phyloP scores from a whole-genome alignment of 92 coral and sea anemone species.

The Porites cylindrica region DNA sequence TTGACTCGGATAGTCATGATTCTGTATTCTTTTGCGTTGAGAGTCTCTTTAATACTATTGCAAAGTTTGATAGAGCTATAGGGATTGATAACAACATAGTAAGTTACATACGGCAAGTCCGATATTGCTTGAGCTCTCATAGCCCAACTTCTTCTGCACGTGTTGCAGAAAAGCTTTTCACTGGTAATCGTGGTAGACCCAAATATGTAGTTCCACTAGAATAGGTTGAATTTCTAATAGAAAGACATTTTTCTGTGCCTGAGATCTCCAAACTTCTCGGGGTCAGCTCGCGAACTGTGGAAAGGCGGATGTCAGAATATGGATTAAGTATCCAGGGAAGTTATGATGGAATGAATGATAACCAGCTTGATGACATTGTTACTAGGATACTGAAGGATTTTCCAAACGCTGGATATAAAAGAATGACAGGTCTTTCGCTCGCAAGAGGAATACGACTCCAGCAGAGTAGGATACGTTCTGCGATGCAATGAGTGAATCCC shows the following conservation, averaged over 20 bases:
- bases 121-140: conserved; percentile 13
- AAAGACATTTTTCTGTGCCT: conserved; percentile 21
- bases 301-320: conserved; percentile 44
- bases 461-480: conserved; percentile 33
- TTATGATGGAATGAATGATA: conserved; percentile 26
- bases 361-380: conserved; percentile 20
- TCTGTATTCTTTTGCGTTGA: too few species aligned
- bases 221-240: conserved; percentile 50
- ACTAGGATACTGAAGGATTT: conserved; percentile 18
- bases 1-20: too few species aligned
- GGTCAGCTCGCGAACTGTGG: conserved; percentile 40
- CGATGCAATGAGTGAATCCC: conserved; percentile 58
- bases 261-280: conserved; percentile 44
- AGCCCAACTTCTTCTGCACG: background rate
- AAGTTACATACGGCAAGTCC: too few species aligned
- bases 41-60: too few species aligned
- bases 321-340: conserved; percentile 26
- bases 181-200: conserved; percentile 61
- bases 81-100: too few species aligned
- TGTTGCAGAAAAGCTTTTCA: conserved; percentile 6
- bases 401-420: conserved; percentile 56
- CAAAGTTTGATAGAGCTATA: too few species aligned
- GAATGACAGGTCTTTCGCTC: conserved; percentile 48
- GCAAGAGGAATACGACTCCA: conserved; percentile 44
- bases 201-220: conserved; percentile 34